Conservation (phyloP, 2,888 invertebrate genomes). For the Antheraea yamamai region DNA sequence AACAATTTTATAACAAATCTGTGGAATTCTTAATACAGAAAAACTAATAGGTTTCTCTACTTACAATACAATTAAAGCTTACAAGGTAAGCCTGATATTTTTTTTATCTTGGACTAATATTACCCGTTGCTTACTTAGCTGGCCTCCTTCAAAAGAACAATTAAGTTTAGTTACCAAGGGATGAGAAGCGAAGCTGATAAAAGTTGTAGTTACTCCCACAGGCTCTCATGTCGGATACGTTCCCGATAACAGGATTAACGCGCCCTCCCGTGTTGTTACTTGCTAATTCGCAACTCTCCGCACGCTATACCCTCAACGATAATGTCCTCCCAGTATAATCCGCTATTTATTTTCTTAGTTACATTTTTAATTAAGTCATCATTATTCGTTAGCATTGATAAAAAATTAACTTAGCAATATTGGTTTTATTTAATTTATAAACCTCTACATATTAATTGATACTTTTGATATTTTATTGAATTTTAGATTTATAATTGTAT, state of each 20-base stretch:
- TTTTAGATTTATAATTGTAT: not conserved
- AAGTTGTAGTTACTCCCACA: conserved; percentile 56
- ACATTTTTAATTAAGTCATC: not conserved
- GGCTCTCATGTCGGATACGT: conserved; percentile 55
- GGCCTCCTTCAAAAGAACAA: conserved; percentile 40
- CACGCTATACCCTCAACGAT: conserved; percentile 47
- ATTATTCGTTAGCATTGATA: not conserved
- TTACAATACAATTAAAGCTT: not conserved
- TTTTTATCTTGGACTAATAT: not conserved
- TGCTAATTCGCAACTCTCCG: conserved; percentile 72
- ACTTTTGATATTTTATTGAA: not conserved
- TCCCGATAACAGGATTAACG: conserved; percentile 73
- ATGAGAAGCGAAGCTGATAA: conserved; percentile 54
- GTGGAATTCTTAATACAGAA: not conserved
- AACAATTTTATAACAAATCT: not conserved
- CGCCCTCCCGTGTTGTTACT: conserved; percentile 63
- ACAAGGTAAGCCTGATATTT: not conserved
- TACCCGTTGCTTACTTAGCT: conserved; percentile 3
- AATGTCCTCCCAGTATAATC: conserved; percentile 42
- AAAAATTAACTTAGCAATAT: not conserved
- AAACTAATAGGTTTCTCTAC: not conserved
- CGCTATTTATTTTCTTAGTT: conserved; percentile 40
- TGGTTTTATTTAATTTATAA: not conserved
- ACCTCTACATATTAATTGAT: not conserved
- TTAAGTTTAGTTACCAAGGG: conserved; percentile 46